Conservation (phyloP, 23 tunicate genomes). For the Trididemnum nubilum region DNA sequence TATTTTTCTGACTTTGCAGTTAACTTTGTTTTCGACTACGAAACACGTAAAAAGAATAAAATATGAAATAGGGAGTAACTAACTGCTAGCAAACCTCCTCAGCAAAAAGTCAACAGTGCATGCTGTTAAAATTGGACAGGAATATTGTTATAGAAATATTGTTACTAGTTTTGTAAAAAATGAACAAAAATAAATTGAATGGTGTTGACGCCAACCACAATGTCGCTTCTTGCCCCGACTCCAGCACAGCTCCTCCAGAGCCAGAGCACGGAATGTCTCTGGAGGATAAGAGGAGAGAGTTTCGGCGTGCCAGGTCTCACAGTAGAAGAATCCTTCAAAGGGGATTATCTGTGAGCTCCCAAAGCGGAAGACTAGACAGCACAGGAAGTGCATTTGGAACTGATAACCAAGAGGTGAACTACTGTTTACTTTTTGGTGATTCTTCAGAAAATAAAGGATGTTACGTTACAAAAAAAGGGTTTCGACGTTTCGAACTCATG, state of each 20-base stretch:
- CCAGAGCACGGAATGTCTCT: conserved; percentile 14
- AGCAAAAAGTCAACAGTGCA: too few relatives aligned
- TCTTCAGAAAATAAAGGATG: too few relatives aligned
- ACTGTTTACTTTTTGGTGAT: too few relatives aligned
- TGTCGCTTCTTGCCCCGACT: conserved; percentile 13
- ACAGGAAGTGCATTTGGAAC: conserved; percentile 50
- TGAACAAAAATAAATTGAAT: conserved; percentile 6
- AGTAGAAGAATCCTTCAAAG: conserved; percentile 51
- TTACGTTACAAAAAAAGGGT: too few relatives aligned
- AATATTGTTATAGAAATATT: too few relatives aligned
- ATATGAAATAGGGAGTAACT: too few relatives aligned
- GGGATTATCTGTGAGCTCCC: conserved; percentile 35
- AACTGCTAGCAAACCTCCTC: too few relatives aligned
- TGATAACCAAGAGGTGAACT: conserved; percentile 22
- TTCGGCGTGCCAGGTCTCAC: conserved; percentile 63
- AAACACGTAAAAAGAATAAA: too few relatives aligned
- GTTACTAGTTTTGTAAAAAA: neutral
- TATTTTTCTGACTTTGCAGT: too few relatives aligned
- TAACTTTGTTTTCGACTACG: too few relatives aligned
- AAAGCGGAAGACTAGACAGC: conserved; percentile 52
- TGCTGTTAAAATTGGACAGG: too few relatives aligned
- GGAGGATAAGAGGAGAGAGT: conserved; percentile 56
- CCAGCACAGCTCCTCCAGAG: neutral
- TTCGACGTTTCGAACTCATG: too few relatives aligned
- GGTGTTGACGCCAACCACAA: neutral